Base-by-base conservation (phyloP, 1,140 invertebrate genomes). In the Brachionus manjavacas region DNA sequence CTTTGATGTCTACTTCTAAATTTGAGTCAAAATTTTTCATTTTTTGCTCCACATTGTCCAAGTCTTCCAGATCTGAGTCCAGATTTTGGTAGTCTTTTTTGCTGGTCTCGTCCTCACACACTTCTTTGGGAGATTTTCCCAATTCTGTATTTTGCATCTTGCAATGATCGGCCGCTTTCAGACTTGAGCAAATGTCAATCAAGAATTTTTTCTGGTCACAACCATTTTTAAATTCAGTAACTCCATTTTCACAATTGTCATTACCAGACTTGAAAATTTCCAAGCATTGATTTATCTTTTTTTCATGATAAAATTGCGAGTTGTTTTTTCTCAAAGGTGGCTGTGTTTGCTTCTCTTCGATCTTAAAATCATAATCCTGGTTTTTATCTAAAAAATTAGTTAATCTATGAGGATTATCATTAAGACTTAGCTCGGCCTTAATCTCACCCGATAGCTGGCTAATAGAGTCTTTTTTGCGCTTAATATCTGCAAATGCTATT, bases 61-160 rank as follows among this genome's bases (percentile, higher is more conserved):
- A 76, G 23, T 76, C 20, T 0, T 76, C 49, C 9, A 76, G 25
- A 31, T 76, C 23, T 49, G 20, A 23, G 23, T 76, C 72, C 72
- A 76, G 14, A 12, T 25, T 31, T 9, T 76, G 11, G 41, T 76
- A 76, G 9, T 76, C 72, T 1, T 11, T 20, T 76, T 76, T 46
- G 11, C 46, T 46, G 0, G 16, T 11, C 9, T 49, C 8, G 1
- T 76, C 41, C 23, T 76, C 25, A 49, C 72, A 76, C 25, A 11
- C 41, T 9, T 25, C 23, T 49, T 23, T 25, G 14, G 39, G 39
- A 25, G n/a, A 49, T 49, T 76, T 76, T 16, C 49, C 23, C 11
- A 76, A 31, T 25, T 76, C 43, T 46, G 72, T 76, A 52, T 76
- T 76, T 76, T 76, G 41, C 41, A 76, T 49, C 14, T 76, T 28